Evolutionary conservation across 2,113 vertebrate genomes (phyloP).

Genomic region (Nothocercus nigrocapillus): DNA sequence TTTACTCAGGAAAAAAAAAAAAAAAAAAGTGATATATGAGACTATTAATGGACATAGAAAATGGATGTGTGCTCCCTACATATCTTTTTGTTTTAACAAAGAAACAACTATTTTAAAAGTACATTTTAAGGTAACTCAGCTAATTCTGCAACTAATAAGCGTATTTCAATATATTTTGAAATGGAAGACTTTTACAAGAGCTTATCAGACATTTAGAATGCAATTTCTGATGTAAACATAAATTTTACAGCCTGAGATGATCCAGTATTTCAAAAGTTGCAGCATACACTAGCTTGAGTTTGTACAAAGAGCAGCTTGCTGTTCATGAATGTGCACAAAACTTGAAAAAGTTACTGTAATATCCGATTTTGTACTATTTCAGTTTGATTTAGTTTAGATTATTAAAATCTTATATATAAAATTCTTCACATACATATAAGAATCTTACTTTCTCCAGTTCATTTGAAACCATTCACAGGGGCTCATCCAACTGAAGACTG

Average conservation of each 20-base stretch:
- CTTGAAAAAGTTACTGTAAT: not conserved
- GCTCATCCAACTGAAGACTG: not conserved
- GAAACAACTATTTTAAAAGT: not conserved
- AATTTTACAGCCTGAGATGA: not conserved
- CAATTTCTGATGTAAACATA: not conserved
- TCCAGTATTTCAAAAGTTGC: not conserved
- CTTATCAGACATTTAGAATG: not conserved
- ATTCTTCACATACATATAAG: not conserved
- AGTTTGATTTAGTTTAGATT: not conserved
- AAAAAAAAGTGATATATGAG: not conserved
- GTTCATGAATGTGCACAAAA: not conserved
- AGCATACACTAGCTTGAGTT: not conserved
- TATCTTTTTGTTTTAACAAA: not conserved
- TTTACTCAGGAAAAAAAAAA: not conserved
- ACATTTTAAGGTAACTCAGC: not conserved
- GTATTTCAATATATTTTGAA: not conserved
- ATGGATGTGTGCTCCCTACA: not conserved
- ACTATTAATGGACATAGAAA: not conserved
- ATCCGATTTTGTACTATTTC: not conserved
- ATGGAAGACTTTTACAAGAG: rapidly evolving
- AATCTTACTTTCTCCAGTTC: not conserved
- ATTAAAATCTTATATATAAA: not conserved
- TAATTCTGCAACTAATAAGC: not conserved
- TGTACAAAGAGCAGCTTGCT: not conserved
- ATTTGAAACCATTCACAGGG: not conserved